Percentiles rank a stretch among this genome's conserved stretches.
Evolutionary conservation across 2,113 vertebrate genomes (phyloP).

Genomic region (Strix uralensis): DNA sequence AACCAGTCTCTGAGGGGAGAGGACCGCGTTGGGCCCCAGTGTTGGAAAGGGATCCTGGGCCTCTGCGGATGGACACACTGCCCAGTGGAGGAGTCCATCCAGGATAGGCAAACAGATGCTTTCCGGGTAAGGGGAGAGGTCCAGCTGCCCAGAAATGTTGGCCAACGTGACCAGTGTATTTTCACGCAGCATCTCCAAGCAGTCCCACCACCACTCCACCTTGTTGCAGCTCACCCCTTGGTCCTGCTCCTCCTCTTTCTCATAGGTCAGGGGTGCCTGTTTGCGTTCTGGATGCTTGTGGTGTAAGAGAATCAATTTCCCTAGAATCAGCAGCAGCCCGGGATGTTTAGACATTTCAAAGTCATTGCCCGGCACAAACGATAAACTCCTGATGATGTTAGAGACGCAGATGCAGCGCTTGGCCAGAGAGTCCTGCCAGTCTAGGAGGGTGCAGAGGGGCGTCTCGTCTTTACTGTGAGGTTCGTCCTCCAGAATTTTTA

Average conservation of each 20-base stretch:
- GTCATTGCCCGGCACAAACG: slow-evolving; percentile 96
- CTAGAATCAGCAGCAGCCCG: slow-evolving; percentile 92
- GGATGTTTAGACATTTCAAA: slow-evolving; percentile 98
- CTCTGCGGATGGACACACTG: slow-evolving; percentile 96
- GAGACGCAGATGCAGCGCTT: slow-evolving; percentile 95
- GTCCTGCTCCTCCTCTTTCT: slow-evolving; percentile 96
- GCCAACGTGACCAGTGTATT: slow-evolving; percentile 97
- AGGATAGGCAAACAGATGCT: slow-evolving; percentile 97
- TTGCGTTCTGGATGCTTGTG: slow-evolving; percentile 97
- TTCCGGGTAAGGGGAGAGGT: slow-evolving; percentile 95
- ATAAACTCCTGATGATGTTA: slow-evolving; percentile 97
- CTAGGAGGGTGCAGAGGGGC: slow-evolving; percentile 88
- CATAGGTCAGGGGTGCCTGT: slow-evolving; percentile 94
- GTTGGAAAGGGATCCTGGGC: slow-evolving; percentile 98
- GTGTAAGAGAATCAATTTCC: slow-evolving; percentile 93
- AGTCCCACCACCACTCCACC: slow-evolving; percentile 99
- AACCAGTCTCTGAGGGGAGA: slow-evolving; percentile 98
- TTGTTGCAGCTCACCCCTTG: slow-evolving; percentile 91
- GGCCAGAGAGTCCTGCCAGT: slow-evolving; percentile 96
- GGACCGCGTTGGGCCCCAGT: slow-evolving; percentile 89
- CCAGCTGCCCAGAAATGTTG: slow-evolving; percentile 97
- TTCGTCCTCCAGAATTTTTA: slow-evolving; percentile 94
- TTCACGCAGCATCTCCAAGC: slow-evolving; percentile 95
- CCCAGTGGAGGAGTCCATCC: slow-evolving; percentile 98
- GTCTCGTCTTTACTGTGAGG: slow-evolving; percentile 98